phyloP scores from a whole-genome alignment of 2,113 vertebrate genomes.

The Petrocephalus zakoni region DNA sequence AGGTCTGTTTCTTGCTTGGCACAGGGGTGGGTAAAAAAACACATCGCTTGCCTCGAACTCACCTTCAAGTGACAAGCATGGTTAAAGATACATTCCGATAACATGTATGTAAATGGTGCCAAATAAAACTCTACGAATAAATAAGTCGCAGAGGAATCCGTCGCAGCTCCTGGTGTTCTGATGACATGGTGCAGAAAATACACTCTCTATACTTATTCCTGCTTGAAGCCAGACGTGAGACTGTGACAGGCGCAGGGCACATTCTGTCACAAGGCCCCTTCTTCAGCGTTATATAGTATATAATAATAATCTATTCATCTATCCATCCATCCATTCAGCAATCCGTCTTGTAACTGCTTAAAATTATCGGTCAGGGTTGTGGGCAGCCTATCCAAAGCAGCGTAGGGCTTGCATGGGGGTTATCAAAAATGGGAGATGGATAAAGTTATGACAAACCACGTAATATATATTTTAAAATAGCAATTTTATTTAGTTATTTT shows the following conservation, averaged over 20 bases:
- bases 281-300: neutral
- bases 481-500: no score
- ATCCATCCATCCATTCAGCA: neutral
- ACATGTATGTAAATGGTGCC: neutral
- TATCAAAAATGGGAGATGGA: neutral
- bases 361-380: neutral
- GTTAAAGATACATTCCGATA: constrained; percentile 1
- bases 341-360: neutral
- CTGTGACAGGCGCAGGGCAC: neutral
- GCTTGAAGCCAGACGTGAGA: neutral
- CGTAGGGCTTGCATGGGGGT: neutral
- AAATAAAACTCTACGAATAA: neutral
- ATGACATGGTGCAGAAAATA: neutral
- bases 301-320: neutral
- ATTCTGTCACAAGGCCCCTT: neutral
- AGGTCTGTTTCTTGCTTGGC: neutral
- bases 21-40: neutral
- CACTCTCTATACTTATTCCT: neutral
- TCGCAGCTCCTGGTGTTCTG: neutral
- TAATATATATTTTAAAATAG: neutral
- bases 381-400: neutral
- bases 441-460: neutral
- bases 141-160: neutral
- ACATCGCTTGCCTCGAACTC: neutral
- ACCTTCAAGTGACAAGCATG: neutral